Base-by-base conservation (phyloP, 1,140 invertebrate species). In the Laupala kohalensis region DNA sequence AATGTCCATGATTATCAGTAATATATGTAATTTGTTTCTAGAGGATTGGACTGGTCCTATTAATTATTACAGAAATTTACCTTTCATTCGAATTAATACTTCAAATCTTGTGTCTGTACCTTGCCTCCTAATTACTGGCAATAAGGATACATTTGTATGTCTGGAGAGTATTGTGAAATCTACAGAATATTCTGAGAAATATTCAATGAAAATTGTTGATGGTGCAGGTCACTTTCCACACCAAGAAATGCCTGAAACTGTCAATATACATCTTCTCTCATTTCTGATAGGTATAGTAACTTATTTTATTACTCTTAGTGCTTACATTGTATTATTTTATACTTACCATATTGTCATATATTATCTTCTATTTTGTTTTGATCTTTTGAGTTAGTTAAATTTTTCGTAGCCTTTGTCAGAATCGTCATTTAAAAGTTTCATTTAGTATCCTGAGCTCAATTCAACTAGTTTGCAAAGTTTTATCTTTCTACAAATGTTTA, bases 41-140 rank as follows among this genome's bases (percentile, higher is more conserved):
- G 89, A 87, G 77, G 89, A 91, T 73, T 88, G 90, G 84, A 89
- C 88, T 12, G 88, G 88, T 19, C 87, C 92, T n/a, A 84, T 94
- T 63, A 93, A 93, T 80, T 93, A 91, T 80, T 92, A 87, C 74
- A 79, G 89, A 28, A 87, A 86, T 72, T 77, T 87, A 23, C 79
- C 85, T 23, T 81, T 81, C 70, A 78, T 78, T 69, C 77, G 81
- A 67, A 76, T 85, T 6, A 74, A 75, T n/a, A 77, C 75, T 74
- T 73, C 75, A 77, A 73, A 77, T 75, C 72, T 80, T 82, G 75
- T 78, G 6, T 76, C 78, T 73, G 84, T 84, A 5, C 86, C 85
- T 62, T 87, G 85, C 4, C 78, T 94, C 37, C 85, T 92, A 73
- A 86, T 93, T 30, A 81, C 84, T 6, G 86, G 89, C 28, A 90